Base-by-base conservation (phyloP, 2,113 vertebrate genomes). In the Pogonocichla stellata region DNA sequence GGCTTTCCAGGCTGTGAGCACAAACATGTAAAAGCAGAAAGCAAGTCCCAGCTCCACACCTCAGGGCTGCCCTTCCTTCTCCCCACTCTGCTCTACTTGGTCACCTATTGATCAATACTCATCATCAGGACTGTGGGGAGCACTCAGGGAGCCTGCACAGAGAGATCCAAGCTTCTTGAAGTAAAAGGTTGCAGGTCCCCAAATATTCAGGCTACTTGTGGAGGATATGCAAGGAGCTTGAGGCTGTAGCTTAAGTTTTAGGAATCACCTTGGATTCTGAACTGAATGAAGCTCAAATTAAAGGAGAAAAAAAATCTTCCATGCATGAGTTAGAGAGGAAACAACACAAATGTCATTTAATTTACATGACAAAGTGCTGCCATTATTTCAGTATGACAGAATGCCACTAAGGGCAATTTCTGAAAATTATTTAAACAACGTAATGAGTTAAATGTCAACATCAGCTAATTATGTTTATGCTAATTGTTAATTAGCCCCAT, bases 401-500 rank as follows among this genome's bases (percentile, higher is more conserved):
- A 98, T 98, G 98, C 98, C 97, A 98, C 98, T 93, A 96, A 97
- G 98, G 98, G 98, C 98, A 98, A 99, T 99, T 99, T 99, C 98
- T 96, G 98, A 98, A 99, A 99, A 99, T 99, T 98, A 99, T 99
- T 99, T 99, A 97, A 99, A 99, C 99, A 99, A 99, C 98, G 97
- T 98, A 98, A 97, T 97, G 98, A 98, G 98, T 98, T 98, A 99
- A 99, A 99, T 99, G 99, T 99, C 99, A 99, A 97, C 97, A 89
- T 98, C 98, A 92, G 96, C 98, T 99, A 99, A 99, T 99, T 99
- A 99, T 99, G 98, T 99, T 99, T 99, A 99, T 99, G 99, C 98
- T 99, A 99, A 99, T 99, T 99, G 99, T 99, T 99, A 99, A 99
- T 99, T 99, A 99, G 98, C 93, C 95, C 97, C 94, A 98, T 99